Evolutionary conservation across 2,888 invertebrate genomes (phyloP).

Genomic region (Nephrotoma flavescens): DNA sequence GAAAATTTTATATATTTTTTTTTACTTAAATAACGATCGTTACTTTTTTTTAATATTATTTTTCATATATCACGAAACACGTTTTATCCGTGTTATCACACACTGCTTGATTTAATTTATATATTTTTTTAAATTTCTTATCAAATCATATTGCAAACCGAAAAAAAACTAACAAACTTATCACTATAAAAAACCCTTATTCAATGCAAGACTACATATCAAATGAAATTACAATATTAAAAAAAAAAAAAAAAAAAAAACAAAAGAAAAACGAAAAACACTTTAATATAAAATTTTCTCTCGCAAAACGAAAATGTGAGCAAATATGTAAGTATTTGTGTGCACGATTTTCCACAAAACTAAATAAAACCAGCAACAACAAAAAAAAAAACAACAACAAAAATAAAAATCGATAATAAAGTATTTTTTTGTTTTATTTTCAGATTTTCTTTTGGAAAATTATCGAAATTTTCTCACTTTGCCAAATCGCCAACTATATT

Average conservation of each 20-base stretch:
- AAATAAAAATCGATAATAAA: neutral
- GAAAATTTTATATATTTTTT: neutral
- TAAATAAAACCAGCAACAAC: neutral
- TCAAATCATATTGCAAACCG: neutral
- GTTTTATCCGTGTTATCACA: neutral
- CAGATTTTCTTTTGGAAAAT: neutral
- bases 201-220: neutral
- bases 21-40: neutral
- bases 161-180: neutral
- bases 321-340: neutral
- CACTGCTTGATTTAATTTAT: neutral
- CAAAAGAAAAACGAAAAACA: neutral
- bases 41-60: neutral
- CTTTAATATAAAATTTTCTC: neutral
- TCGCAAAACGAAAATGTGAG: neutral
- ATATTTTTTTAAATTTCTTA: neutral
- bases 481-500: neutral
- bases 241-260: neutral
- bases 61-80: neutral
- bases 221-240: neutral
- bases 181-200: neutral
- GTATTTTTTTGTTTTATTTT: neutral
- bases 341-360: neutral
- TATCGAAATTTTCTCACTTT: neutral
- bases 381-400: neutral